Evolutionary conservation across 2,797 vertebrate species (phyloP).

Genomic region (Sebastes jordani): DNA sequence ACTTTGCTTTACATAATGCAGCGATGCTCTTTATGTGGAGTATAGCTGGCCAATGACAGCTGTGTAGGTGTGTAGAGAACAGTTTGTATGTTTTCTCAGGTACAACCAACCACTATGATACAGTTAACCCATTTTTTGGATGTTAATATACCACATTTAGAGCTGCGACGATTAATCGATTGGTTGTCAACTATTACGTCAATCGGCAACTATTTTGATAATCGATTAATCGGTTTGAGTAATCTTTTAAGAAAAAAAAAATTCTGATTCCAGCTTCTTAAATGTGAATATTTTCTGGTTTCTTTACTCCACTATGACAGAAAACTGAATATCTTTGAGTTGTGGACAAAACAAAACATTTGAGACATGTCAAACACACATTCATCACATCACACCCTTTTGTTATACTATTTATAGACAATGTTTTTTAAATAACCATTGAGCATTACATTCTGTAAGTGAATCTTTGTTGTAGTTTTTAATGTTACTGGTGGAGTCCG

Average conservation of each 20-base stretch:
- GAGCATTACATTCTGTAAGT: not conserved
- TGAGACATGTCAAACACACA: not conserved
- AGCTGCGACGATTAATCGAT: too few relatives aligned
- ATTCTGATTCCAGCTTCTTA: too few relatives aligned
- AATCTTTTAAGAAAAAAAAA: too few relatives aligned
- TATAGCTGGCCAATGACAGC: not conserved
- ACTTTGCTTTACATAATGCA: constrained; percentile 28
- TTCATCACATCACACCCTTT: not conserved
- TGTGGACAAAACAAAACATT: too few relatives aligned
- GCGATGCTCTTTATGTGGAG: not conserved
- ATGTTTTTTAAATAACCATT: not conserved
- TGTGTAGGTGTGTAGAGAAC: not conserved
- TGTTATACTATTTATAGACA: not conserved
- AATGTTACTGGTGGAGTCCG: not conserved
- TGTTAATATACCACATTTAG: not conserved
- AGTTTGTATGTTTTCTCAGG: not conserved
- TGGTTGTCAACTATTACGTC: too few relatives aligned
- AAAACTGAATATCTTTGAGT: too few relatives aligned
- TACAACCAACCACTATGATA: not conserved
- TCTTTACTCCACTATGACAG: too few relatives aligned
- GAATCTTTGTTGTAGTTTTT: not conserved
- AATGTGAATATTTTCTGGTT: too few relatives aligned
- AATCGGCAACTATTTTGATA: too few relatives aligned
- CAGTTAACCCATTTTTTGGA: not conserved
- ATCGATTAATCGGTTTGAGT: too few relatives aligned